phyloP scores from a whole-genome alignment of 2,888 invertebrate genomes.

The Pocota personata region DNA sequence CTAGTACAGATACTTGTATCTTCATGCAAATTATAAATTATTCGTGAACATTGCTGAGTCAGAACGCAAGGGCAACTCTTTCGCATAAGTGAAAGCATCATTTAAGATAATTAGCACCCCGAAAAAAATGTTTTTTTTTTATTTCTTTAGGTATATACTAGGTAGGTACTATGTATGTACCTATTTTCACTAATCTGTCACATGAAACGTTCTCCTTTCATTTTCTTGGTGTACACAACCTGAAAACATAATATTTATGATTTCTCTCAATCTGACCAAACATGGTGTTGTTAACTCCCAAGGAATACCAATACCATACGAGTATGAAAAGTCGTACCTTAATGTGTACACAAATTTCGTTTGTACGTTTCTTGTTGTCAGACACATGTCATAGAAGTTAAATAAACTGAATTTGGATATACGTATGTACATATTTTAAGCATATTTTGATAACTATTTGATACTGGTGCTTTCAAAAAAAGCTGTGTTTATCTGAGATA shows the following conservation, averaged over 20 bases:
- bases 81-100: constrained; percentile 47
- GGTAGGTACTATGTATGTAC: no score
- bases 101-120: constrained; percentile 54
- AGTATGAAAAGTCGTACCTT: neutral
- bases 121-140: neutral
- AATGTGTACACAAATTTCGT: neutral
- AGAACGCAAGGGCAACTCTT: constrained; percentile 10
- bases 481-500: neutral
- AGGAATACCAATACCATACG: no score
- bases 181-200: constrained; percentile 9
- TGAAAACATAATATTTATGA: constrained; percentile 8
- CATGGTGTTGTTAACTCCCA: neutral
- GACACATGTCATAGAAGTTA: neutral
- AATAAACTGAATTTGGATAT: neutral
- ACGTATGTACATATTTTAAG: neutral
- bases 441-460: neutral
- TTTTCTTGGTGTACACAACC: constrained; percentile 3
- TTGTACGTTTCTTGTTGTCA: neutral
- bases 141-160: neutral
- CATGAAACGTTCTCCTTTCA: constrained; percentile 5
- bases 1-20: constrained; percentile 8
- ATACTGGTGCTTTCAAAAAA: neutral
- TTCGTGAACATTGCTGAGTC: neutral
- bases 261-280: constrained; percentile 21
- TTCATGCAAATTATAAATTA: neutral